Conservation (phyloP, 2,888 invertebrate genomes). For the Sisyra terminalis region DNA sequence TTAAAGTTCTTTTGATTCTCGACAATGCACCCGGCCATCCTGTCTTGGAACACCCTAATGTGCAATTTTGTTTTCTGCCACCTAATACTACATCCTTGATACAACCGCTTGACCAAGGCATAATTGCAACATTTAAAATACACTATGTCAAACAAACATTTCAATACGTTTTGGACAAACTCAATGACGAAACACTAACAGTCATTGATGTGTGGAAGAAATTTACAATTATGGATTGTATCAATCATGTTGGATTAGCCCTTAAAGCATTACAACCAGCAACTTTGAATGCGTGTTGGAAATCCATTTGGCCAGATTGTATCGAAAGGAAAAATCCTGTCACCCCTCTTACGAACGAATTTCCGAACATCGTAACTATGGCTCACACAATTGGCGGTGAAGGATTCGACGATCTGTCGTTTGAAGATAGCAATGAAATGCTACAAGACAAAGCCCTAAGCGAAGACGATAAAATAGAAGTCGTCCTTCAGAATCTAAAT, state of each 20-base stretch:
- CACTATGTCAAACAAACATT: conserved; percentile 7
- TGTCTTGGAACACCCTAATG: neutral
- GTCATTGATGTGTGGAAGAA: conserved; percentile 16
- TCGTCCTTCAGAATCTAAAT: conserved; percentile 10
- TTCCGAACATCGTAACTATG: conserved; percentile 13
- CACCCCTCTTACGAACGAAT: conserved; percentile 13
- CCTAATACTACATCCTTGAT: conserved; percentile 17
- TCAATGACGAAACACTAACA: conserved; percentile 8
- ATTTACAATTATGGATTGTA: conserved; percentile 14
- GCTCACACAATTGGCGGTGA: conserved; percentile 16
- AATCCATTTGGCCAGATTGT: neutral
- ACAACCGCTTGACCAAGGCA: conserved; percentile 14
- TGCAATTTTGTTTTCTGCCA: conserved; percentile 14
- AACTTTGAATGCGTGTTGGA: conserved; percentile 13
- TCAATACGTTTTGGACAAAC: conserved; percentile 2
- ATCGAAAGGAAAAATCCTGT: conserved; percentile 8
- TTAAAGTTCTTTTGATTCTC: conserved; percentile 15
- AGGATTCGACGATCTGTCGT: conserved; percentile 15
- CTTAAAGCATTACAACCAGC: conserved; percentile 13
- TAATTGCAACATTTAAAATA: conserved; percentile 9
- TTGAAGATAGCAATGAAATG: conserved; percentile 14
- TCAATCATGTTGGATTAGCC: conserved; percentile 12
- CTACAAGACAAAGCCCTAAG: conserved; percentile 12
- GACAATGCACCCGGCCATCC: conserved; percentile 15
- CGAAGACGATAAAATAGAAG: conserved; percentile 15